Base-by-base conservation (phyloP, 2,888 invertebrate species). In the Acronicta alni region DNA sequence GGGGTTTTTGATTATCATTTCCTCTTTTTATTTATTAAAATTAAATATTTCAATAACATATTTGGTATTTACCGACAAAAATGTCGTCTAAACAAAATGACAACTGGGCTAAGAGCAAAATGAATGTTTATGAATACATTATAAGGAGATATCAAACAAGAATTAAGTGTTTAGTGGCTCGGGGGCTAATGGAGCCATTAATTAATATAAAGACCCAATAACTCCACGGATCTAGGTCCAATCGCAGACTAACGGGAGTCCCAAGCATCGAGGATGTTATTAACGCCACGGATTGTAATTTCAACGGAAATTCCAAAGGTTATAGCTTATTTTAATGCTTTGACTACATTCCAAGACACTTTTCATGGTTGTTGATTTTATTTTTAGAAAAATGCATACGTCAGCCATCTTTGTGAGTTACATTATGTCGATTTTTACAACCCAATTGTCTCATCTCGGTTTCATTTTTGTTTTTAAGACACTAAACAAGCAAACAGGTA, bases 131-230 rank as follows among this genome's bases (percentile, higher is more conserved):
- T 23, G 20, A 57, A 72, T 72, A 62, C 72, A 57, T 66, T 38
- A 53, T 47, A 14, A 17, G 52, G 44, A 51, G 12, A 45, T 45
- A 49, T 39, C 32, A 18, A 56, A 59, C 35, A 44, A 15, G 30
- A 55, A 51, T 54, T 64, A 59, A 55, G 37, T 43, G 44, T 39
- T 16, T 47, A 39, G 18, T 54, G 55, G 60, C 42, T 45, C 14
- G 0, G 47, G 54, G 68, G 57, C 63, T 58, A 76, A 67, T 67
- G 32, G 30, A n/a, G n/a, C 18, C 39, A 72, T 76, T 57, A 45
- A 76, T 76, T 61, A 60, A 56, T 39, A 41, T 60, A 71, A 60
- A 42, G 55, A 72, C 17, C 23, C 46, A 37, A 68, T 68, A 47
- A 56, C 54, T 66, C 42, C 35, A 41, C 26, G 41, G 49, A 68